A percentile compares a stretch with the other conserved stretches of the same genome.
These are phyloP conservation scores for Mantis religiosa DNA, from an alignment of 2,888 invertebrate genomes.

Conservation along the genomic window DNA sequence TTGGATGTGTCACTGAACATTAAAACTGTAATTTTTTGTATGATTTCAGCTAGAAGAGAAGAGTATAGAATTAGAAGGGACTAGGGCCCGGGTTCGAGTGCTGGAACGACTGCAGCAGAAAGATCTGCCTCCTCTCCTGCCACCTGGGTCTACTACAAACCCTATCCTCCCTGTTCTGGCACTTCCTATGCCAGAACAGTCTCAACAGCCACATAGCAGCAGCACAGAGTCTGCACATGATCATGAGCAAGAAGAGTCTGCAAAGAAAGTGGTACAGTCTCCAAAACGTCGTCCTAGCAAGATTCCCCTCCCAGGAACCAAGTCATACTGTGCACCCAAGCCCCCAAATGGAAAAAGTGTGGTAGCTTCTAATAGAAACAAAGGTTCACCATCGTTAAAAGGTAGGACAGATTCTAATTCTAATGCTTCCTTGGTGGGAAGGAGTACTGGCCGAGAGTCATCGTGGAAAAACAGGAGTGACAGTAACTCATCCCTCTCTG, in stretches of 20 bases:
- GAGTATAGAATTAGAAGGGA: constrained; percentile 79
- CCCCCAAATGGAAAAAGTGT: constrained; percentile 19
- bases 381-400: constrained; percentile 4
- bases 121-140: constrained; percentile 23
- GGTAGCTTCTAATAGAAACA: background rate
- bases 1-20: too few species aligned
- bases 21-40: background rate
- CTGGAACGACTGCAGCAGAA: constrained; percentile 56
- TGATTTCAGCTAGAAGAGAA: constrained; percentile 69
- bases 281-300: constrained; percentile 57
- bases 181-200: constrained; percentile 30
- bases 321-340: constrained; percentile 38
- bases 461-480: constrained; percentile 21
- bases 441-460: background rate
- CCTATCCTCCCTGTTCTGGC: constrained; percentile 35
- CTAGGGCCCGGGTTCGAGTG: constrained; percentile 69
- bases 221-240: constrained; percentile 63
- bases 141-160: constrained; percentile 28
- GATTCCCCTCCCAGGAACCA: constrained; percentile 62
- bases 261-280: constrained; percentile 40
- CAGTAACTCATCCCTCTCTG: constrained; percentile 17
- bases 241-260: constrained; percentile 44
- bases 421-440: constrained; percentile 12
- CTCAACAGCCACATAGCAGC: constrained; percentile 49
- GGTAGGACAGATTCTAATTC: constrained; percentile 15